phyloP scores from a whole-genome alignment of 2,888 invertebrate genomes.

The Leptinotarsa juncta region DNA sequence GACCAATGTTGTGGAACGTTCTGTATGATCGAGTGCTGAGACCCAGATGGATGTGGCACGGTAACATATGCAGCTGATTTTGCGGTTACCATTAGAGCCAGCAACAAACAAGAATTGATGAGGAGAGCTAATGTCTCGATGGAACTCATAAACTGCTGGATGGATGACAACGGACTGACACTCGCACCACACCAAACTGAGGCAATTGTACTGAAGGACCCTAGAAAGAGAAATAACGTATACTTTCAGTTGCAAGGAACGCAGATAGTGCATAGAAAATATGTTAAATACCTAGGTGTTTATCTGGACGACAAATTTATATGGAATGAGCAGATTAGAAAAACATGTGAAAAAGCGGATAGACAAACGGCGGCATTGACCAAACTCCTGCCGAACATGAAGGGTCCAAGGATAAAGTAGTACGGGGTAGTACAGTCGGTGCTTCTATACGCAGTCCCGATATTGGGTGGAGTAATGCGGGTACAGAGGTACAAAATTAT shows the following conservation, averaged over 20 bases:
- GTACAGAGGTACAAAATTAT: constrained; percentile 21
- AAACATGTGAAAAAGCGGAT: constrained; percentile 3
- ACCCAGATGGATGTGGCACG: neutral
- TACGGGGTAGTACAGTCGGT: constrained; percentile 24
- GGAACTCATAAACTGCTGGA: constrained; percentile 14
- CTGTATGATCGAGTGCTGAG: neutral
- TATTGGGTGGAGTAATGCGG: constrained; percentile 29
- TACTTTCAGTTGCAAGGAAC: neutral
- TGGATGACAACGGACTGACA: constrained; percentile 13
- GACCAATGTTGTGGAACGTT: neutral
- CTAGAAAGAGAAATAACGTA: constrained; percentile 4
- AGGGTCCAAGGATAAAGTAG: too few relatives aligned
- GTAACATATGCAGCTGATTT: neutral
- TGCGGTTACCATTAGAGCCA: neutral
- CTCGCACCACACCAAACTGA: constrained; percentile 31
- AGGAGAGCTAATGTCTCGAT: neutral
- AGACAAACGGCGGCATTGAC: neutral
- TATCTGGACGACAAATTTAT: constrained; percentile 13
- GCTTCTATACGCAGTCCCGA: neutral
- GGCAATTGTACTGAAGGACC: constrained; percentile 27
- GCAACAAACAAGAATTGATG: constrained; percentile 3
- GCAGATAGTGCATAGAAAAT: neutral
- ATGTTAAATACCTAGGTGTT: constrained; percentile 23
- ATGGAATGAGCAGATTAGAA: constrained; percentile 11
- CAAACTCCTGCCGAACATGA: constrained; percentile 27